Base-by-base conservation (phyloP, 1,140 invertebrate species). In the Pogonus chalceus region DNA sequence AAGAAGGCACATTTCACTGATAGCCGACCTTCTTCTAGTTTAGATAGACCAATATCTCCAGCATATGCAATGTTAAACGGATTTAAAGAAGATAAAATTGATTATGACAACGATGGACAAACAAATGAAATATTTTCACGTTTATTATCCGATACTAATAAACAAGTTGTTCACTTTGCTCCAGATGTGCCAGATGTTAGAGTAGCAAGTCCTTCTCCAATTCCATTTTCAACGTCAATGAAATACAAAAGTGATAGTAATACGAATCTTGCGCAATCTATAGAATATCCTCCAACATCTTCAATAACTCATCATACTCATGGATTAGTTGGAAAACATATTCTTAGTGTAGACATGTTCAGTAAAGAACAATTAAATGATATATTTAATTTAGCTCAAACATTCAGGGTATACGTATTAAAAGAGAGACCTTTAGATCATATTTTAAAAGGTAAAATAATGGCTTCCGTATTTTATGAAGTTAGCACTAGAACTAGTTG, bases 401-500 rank as follows among this genome's bases (percentile, higher is more conserved):
- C 84, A 53, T 86, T 93, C 65, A 84, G 90, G 62, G 78, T 80
- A 21, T 84, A 80, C 46, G 85, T 96, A 0, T 80, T 77, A 9
- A 96, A 92, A 69, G 90, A 94, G 49, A 73, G 89, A 2, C 76
- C 80, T 0, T 67, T 97, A 2, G 89, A 95, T 71, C 85, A 95
- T 62, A 83, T 96, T 58, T 70, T 97, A 23, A 86, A 88, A 77
- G 95, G 94, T 37, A 96, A 96, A 77, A 78, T 96, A 1, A 88
- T 99, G 87, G 89, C 91, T 14, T 92, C 88, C 0, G 85, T 99
- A 64, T 99, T 99, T 69, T 99, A 95, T 72, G 96, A 99, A 79
- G 90, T 88, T 0, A 96, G 92, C 63, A 99, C 96, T 0, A 78
- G 97, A 58, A 99, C 97, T 0, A 87, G 84, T 63, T 93, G 91